Conservation (phyloP, 2,888 invertebrate species). For the Nowickia ferox region DNA sequence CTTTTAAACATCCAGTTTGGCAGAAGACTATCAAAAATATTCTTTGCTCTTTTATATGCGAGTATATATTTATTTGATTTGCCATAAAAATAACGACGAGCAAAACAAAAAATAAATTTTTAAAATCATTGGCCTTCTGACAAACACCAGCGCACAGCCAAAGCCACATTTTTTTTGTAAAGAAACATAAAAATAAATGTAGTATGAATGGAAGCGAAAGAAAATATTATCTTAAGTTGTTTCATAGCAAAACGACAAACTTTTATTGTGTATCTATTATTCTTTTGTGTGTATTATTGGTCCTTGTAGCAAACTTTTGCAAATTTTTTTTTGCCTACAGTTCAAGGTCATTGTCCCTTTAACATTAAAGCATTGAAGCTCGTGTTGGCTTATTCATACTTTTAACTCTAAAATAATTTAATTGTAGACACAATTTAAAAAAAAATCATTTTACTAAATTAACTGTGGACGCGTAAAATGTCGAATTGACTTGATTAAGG, state of each 20-base stretch:
- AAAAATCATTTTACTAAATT: no score
- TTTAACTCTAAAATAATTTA: background rate
- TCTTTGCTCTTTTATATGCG: background rate
- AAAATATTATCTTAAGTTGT: background rate
- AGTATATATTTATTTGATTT: background rate
- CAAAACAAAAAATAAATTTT: background rate
- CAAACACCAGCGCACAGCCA: no score
- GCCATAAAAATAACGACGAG: background rate
- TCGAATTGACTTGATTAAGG: no score
- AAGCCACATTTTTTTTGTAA: background rate
- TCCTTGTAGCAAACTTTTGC: background rate
- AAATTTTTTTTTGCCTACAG: background rate
- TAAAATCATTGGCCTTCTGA: background rate
- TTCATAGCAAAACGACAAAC: background rate
- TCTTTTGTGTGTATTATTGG: background rate
- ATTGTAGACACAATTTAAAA: background rate
- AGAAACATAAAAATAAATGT: background rate
- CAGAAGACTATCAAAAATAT: slow-evolving; percentile 2
- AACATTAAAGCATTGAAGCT: background rate
- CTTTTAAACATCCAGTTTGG: background rate
- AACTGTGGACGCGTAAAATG: no score
- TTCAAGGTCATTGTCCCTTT: background rate
- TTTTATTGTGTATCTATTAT: slow-evolving; percentile 6
- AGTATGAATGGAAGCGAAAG: background rate
- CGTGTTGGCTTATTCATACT: background rate